A percentile compares a stretch with the other conserved stretches of the same genome.
Conservation (phyloP, 23 tunicate genomes). For the Halocynthia aurantium region DNA sequence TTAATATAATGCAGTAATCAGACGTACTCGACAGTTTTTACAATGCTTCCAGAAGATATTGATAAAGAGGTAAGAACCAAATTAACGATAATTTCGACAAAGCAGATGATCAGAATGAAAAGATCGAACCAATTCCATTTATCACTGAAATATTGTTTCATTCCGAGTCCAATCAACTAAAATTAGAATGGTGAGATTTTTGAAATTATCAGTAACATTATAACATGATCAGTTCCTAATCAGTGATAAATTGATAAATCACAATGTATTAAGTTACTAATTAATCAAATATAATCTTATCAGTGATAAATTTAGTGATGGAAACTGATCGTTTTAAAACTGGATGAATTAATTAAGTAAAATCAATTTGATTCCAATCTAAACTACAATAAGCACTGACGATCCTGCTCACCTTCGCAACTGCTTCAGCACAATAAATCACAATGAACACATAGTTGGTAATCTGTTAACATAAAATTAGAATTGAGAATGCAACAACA, state of each 20-base stretch:
- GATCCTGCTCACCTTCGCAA: conserved; percentile 25
- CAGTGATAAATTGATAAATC: no score
- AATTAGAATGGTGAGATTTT: no score
- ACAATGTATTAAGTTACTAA: no score
- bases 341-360: no score
- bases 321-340: no score
- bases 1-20: neutral
- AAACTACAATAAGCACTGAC: neutral
- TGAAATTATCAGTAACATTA: no score
- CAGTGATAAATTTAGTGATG: no score
- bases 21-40: conserved; percentile 56
- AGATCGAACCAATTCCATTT: conserved; percentile 79
- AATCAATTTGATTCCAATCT: no score
- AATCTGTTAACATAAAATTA: conserved; percentile 15
- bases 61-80: conserved; percentile 17
- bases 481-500: neutral
- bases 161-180: conserved; percentile 60
- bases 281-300: no score
- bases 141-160: conserved; percentile 35
- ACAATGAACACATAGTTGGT: conserved; percentile 50
- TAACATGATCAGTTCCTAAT: no score
- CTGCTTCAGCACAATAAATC: conserved; percentile 45
- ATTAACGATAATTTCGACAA: conserved; percentile 69
- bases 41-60: conserved; percentile 32
- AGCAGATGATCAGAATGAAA: conserved; percentile 46